phyloP scores from a whole-genome alignment of 1,140 invertebrate genomes.

The Ceratina japonica region DNA sequence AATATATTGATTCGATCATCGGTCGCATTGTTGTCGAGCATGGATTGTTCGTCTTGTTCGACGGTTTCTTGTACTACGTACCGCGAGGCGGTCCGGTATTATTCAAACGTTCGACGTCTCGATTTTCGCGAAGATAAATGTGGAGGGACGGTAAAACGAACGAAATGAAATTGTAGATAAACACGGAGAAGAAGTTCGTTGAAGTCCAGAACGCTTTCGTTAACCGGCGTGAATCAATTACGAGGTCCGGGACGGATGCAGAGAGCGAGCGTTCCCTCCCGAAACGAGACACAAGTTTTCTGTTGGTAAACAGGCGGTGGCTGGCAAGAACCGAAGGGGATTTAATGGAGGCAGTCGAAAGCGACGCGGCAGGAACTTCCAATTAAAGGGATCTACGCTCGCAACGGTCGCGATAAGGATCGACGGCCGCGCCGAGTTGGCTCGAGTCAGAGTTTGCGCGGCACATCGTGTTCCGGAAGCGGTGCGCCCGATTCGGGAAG shows the following conservation, averaged over 20 bases:
- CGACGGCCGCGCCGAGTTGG: conserved; percentile 23
- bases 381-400: conserved; percentile 50
- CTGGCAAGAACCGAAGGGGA: conserved; percentile 30
- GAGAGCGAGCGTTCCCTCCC: background rate
- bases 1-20: too few species aligned
- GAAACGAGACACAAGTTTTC: conserved; percentile 28
- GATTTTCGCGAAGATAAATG: background rate
- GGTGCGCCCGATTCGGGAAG: conserved; percentile 48
- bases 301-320: conserved; percentile 3
- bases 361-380: conserved; percentile 16
- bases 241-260: background rate
- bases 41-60: background rate
- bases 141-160: too few species aligned
- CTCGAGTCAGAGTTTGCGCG: conserved; percentile 39
- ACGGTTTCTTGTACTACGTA: background rate
- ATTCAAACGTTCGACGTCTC: background rate
- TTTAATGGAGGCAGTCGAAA: conserved; percentile 38
- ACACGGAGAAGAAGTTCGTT: background rate
- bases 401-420: conserved; percentile 51
- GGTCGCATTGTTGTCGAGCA: too few species aligned
- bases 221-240: conserved; percentile 19
- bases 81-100: background rate
- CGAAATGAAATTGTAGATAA: background rate
- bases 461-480: conserved; percentile 37
- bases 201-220: background rate